Evolutionary conservation across 2,888 invertebrate species (phyloP).

Genomic region (Achlya flavicornis): DNA sequence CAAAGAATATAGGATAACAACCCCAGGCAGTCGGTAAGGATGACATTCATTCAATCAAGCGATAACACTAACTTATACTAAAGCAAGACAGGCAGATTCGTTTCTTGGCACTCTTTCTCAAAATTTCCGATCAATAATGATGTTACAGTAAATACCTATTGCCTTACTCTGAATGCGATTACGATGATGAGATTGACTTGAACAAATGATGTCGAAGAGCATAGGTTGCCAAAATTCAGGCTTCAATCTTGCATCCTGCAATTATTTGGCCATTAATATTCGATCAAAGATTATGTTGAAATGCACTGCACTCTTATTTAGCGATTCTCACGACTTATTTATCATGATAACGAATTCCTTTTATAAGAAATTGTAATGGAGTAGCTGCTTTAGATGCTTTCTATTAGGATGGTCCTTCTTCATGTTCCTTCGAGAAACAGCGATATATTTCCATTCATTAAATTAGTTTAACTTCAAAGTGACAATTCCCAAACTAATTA

Average conservation of each 20-base stretch:
- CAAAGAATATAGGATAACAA: conserved; percentile 2
- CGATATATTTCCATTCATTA: conserved; percentile 8
- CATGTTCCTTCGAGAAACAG: neutral
- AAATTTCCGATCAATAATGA: conserved; percentile 25
- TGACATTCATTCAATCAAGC: neutral
- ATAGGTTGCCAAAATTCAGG: conserved; percentile 53
- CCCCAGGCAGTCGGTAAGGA: neutral
- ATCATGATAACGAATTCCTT: conserved; percentile 18
- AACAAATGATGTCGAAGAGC: conserved; percentile 56
- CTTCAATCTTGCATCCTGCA: conserved; percentile 47
- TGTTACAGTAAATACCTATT: conserved; percentile 41
- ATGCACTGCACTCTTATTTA: conserved; percentile 26
- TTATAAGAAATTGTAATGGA: neutral
- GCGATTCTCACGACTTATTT: conserved; percentile 22
- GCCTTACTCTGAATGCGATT: conserved; percentile 31
- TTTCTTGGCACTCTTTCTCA: neutral
- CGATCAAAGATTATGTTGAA: conserved; percentile 53
- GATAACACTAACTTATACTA: neutral
- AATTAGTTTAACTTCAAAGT: conserved; percentile 7
- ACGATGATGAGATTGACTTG: conserved; percentile 49
- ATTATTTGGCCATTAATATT: conserved; percentile 68
- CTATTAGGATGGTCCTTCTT: no score
- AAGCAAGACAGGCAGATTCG: neutral
- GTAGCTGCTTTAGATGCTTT: neutral
- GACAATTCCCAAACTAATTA: conserved; percentile 15